Base-by-base conservation (phyloP, 2,797 vertebrate species). In the Crax fasciolata region DNA sequence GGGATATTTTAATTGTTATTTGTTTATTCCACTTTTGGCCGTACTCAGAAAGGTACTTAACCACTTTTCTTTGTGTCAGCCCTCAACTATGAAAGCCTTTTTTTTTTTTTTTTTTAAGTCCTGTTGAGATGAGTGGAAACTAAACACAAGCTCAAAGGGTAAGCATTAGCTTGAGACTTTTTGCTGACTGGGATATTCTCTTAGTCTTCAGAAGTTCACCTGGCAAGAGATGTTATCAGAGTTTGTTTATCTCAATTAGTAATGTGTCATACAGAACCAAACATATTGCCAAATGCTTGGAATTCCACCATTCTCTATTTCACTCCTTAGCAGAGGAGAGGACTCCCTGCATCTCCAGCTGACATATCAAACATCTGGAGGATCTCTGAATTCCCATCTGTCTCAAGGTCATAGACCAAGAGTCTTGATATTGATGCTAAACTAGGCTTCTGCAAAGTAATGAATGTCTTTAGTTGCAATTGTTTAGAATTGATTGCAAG, bases 231-330 rank as follows among this genome's bases (percentile, higher is more conserved):
- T 59, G 28, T 67, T 74, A 59, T 18, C 72, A 70, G 73, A 91
- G 35, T 68, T 54, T 93, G 57, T 90, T 96, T 95, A 83, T 91
- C 62, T 87, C 76, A 68, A 63, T 89, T 84, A 93, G 10, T 75
- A 41, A 91, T 96, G 72, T 91, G 89, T 93, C 82, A 89, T 73
- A 84, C 46, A 93, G 84, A 85, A 86, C 23, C 85, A 76, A 70
- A 30, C 35, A 78, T n/a, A 7, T 43, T 92, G 82, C 62, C 62
- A 95, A 94, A 86, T 95, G 76, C 66, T 85, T 96, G 66, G 81
- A 81, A 97, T 96, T 95, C 94, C 82, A 91, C 51, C 2, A 4
- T 75, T 92, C 90, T 44, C n/a, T 78, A 12, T 79, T 93, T 78
- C 52, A 55, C 39, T 94, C 58, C 54, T 89, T 58, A 89, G 61